Percentiles rank a stretch among this genome's conserved stretches.
Evolutionary conservation across 1,140 invertebrate genomes (phyloP).

Genomic region (Solenopsis invicta): DNA sequence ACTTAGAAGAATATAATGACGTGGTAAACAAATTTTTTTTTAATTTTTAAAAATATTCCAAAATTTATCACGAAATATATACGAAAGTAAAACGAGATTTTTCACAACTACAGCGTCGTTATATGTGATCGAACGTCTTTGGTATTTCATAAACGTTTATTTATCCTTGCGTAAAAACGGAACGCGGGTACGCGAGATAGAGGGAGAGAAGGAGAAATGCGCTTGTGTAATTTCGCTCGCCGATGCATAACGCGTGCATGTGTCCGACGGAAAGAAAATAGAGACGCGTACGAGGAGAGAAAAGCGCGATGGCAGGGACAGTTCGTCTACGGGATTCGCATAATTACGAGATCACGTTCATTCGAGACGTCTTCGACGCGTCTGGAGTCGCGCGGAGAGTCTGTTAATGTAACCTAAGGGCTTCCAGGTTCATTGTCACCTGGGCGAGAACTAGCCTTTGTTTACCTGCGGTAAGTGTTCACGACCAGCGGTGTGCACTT

Average conservation of each 20-base stretch:
- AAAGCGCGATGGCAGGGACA: slow-evolving; percentile 52
- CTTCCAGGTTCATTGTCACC: slow-evolving; percentile 82
- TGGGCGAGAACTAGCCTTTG: slow-evolving; percentile 79
- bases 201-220: background rate
- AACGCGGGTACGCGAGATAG: background rate
- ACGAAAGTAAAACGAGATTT: background rate
- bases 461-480: slow-evolving; percentile 74
- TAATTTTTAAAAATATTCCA: no score
- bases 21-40: no score
- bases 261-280: slow-evolving; percentile 35
- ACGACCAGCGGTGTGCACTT: slow-evolving; percentile 68
- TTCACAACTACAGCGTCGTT: background rate
- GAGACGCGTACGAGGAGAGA: slow-evolving; percentile 46
- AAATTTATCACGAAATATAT: background rate
- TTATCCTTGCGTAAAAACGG: slow-evolving; percentile 1
- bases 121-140: background rate
- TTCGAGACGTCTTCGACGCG: slow-evolving; percentile 70
- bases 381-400: slow-evolving; percentile 66
- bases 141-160: background rate
- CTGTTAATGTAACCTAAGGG: slow-evolving; percentile 74
- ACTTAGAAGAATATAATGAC: background rate
- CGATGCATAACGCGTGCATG: slow-evolving; percentile 41
- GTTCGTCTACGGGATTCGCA: slow-evolving; percentile 74
- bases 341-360: slow-evolving; percentile 80
- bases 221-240: slow-evolving; percentile 26